Percentiles rank a stretch among this genome's conserved stretches.
Evolutionary conservation across 2,888 invertebrate species (phyloP).

Genomic region (Synanthedon tipuliformis): DNA sequence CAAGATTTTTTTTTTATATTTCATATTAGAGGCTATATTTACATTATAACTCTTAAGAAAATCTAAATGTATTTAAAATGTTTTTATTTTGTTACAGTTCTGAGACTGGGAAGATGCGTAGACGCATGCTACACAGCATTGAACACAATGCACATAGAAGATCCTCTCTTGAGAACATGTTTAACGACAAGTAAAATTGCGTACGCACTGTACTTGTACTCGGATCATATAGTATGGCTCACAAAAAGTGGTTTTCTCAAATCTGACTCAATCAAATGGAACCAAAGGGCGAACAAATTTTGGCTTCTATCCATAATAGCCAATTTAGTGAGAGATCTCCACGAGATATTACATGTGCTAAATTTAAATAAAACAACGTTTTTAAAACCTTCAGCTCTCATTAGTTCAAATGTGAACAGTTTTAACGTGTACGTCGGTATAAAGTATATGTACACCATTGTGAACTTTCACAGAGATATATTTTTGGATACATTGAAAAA

Average conservation of each 20-base stretch:
- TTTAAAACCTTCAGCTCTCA: slow-evolving; percentile 50
- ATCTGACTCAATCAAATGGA: slow-evolving; percentile 83
- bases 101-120: slow-evolving; percentile 86
- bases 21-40: no score
- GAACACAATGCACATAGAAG: slow-evolving; percentile 78
- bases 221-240: slow-evolving; percentile 90
- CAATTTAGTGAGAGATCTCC: slow-evolving; percentile 84
- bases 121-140: slow-evolving; percentile 83
- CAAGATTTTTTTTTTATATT: no score
- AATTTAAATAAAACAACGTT: slow-evolving; percentile 53
- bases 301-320: slow-evolving; percentile 87
- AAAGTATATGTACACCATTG: slow-evolving; percentile 34
- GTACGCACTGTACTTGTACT: slow-evolving; percentile 81
- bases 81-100: slow-evolving; percentile 71
- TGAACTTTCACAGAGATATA: slow-evolving; percentile 71
- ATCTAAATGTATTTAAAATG: no score
- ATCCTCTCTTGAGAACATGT: slow-evolving; percentile 76
- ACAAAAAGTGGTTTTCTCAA: slow-evolving; percentile 77
- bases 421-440: slow-evolving; percentile 28
- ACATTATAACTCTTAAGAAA: no score
- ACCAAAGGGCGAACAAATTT: slow-evolving; percentile 78
- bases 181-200: slow-evolving; percentile 84
- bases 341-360: slow-evolving; percentile 79
- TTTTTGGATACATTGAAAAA: slow-evolving; percentile 88
- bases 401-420: slow-evolving; percentile 30